phyloP scores from a whole-genome alignment of 2,113 vertebrate species.

The Anolis carolinensis region DNA sequence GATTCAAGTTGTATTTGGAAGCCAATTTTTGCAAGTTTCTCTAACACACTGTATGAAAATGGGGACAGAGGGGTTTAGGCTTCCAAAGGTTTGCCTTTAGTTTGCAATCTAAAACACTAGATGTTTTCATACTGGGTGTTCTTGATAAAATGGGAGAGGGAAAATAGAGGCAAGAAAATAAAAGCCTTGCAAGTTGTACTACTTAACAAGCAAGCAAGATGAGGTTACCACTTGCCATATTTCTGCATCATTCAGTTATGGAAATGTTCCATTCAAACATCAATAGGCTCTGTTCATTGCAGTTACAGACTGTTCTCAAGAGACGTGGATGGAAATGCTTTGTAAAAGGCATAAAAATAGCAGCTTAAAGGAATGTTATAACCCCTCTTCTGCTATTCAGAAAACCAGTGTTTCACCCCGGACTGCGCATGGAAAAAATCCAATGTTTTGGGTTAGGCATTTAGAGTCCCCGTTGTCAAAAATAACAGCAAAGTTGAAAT shows the following conservation, averaged over 20 bases:
- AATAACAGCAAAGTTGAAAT: neutral
- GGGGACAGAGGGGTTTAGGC: neutral
- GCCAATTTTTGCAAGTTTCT: neutral
- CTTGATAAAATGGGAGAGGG: neutral
- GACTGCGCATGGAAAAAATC: neutral
- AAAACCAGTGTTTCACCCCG: neutral
- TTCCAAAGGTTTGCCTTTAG: neutral
- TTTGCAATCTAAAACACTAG: neutral
- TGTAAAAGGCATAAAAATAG: conserved; percentile 2
- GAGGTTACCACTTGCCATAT: conserved; percentile 3
- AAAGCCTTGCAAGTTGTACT: neutral
- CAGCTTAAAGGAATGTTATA: neutral
- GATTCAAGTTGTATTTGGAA: neutral
- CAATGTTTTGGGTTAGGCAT: neutral
- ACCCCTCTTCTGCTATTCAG: neutral
- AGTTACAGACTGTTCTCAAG: neutral
- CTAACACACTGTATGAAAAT: neutral
- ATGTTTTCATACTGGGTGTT: neutral
- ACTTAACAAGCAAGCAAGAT: neutral
- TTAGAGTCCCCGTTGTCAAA: neutral
- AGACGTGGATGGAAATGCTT: neutral
- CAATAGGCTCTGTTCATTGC: neutral
- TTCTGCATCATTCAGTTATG: conserved; percentile 1
- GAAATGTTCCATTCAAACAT: neutral
- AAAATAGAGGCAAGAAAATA: no score